phyloP scores from a whole-genome alignment of 2,888 invertebrate species.

The Lycocerus yunnanus region DNA sequence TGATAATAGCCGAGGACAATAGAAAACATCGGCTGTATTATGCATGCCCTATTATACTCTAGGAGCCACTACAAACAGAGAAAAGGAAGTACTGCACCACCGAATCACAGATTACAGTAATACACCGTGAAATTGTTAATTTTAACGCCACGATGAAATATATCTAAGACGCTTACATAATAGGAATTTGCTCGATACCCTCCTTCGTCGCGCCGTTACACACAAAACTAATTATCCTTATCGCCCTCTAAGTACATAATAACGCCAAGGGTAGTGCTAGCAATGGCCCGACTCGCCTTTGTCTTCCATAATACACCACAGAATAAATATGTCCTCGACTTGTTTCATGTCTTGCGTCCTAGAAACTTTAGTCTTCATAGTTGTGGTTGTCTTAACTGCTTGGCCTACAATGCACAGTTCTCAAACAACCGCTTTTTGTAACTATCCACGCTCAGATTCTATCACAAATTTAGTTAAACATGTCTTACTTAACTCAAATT shows the following conservation, averaged over 20 bases:
- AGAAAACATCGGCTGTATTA: slow-evolving; percentile 29
- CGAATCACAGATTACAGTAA: slow-evolving; percentile 35
- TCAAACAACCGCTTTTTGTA: slow-evolving; percentile 18
- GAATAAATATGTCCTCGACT: slow-evolving; percentile 30
- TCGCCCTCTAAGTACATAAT: slow-evolving; percentile 36
- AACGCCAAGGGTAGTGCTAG: slow-evolving; percentile 31
- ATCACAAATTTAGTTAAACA: neutral
- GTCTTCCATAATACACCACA: slow-evolving; percentile 29
- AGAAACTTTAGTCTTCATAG: slow-evolving; percentile 28
- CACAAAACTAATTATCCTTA: slow-evolving; percentile 39
- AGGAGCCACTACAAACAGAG: slow-evolving; percentile 32
- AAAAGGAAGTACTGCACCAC: slow-evolving; percentile 30
- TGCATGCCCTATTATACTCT: slow-evolving; percentile 33
- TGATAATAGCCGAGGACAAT: slow-evolving; percentile 42
- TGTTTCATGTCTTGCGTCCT: slow-evolving; percentile 28
- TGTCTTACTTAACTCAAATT: neutral
- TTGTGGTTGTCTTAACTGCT: slow-evolving; percentile 30
- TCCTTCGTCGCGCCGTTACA: slow-evolving; percentile 31
- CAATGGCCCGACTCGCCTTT: slow-evolving; percentile 30
- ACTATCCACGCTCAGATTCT: neutral
- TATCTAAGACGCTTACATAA: slow-evolving; percentile 36
- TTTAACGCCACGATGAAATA: slow-evolving; percentile 35
- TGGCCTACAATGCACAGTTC: slow-evolving; percentile 18
- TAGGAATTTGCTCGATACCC: slow-evolving; percentile 35
- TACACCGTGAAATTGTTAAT: slow-evolving; percentile 40